Conservation (phyloP, 2,888 invertebrate genomes). For the Augochlorella aurata region DNA sequence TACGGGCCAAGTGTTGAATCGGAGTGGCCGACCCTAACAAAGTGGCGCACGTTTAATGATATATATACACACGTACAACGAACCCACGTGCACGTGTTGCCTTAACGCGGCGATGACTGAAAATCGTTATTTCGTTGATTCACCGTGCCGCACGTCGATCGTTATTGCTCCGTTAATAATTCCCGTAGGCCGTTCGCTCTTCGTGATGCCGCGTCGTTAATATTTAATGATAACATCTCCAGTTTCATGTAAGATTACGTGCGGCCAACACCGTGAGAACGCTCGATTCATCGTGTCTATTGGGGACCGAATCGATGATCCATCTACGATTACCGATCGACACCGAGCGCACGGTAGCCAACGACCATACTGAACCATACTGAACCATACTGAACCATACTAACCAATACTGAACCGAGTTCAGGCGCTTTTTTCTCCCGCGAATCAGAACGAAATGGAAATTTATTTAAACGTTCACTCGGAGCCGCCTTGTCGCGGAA, state of each 20-base stretch:
- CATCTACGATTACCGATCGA: slow-evolving; percentile 26
- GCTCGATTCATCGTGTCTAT: slow-evolving; percentile 48
- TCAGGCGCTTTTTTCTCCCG: not conserved
- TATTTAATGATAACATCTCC: slow-evolving; percentile 63
- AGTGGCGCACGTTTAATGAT: slow-evolving; percentile 54
- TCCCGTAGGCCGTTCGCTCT: slow-evolving; percentile 62
- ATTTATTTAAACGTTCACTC: slow-evolving; percentile 3
- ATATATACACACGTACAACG: slow-evolving; percentile 64
- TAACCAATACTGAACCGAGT: no score
- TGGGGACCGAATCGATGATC: slow-evolving; percentile 40
- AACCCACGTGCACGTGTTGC: slow-evolving; percentile 70
- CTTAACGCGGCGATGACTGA: slow-evolving; percentile 72
- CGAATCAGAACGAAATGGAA: not conserved
- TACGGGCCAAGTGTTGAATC: slow-evolving; percentile 29
- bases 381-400: no score
- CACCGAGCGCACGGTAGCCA: not conserved
- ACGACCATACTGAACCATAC: no score
- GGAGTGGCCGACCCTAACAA: slow-evolving; percentile 25
- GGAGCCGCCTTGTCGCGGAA: no score
- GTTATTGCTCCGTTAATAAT: slow-evolving; percentile 71
- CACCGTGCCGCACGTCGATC: slow-evolving; percentile 66
- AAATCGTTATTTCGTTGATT: slow-evolving; percentile 79
- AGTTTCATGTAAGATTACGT: slow-evolving; percentile 60
- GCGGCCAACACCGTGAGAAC: slow-evolving; percentile 29
- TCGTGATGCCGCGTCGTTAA: slow-evolving; percentile 65